A percentile compares a stretch with the other conserved stretches of the same genome.
Conservation (phyloP, 2,797 vertebrate genomes). For the Hypotaenidia philippensis region DNA sequence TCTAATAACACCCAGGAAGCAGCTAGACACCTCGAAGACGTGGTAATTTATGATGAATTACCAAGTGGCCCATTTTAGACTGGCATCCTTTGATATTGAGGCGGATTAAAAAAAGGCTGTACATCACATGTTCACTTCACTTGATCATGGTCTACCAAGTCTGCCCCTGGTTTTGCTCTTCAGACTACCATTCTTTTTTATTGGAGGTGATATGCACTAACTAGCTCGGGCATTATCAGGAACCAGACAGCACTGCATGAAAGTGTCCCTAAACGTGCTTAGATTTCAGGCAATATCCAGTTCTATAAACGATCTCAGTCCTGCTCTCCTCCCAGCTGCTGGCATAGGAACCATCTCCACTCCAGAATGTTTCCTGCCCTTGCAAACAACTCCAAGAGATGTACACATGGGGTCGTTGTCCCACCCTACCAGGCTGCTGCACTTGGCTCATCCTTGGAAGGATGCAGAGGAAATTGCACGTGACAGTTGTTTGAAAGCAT, state of each 20-base stretch:
- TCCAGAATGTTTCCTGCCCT: not conserved
- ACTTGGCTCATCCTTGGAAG: not conserved
- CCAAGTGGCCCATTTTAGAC: not conserved
- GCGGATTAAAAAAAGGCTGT: not conserved
- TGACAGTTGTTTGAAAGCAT: conserved; percentile 56
- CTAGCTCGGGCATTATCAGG: rapidly evolving
- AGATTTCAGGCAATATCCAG: not conserved
- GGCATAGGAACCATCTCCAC: rapidly evolving
- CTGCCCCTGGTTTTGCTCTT: not conserved
- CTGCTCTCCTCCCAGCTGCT: not conserved
- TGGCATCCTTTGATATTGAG: not conserved
- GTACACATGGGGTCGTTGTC: not conserved
- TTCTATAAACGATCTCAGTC: not conserved
- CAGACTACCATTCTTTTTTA: not conserved
- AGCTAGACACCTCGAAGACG: not conserved
- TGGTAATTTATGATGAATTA: not conserved
- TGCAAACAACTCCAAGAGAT: not conserved
- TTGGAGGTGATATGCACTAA: not conserved
- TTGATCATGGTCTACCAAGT: not conserved
- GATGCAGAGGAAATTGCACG: conserved; percentile 16
- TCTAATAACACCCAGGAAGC: not conserved
- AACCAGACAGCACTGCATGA: not conserved
- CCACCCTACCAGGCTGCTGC: not conserved
- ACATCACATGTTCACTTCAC: not conserved
- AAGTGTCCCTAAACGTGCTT: not conserved